Evolutionary conservation across 64 coral and sea anemone species (phyloP).

Genomic region (Astreopora myriophthalma): DNA sequence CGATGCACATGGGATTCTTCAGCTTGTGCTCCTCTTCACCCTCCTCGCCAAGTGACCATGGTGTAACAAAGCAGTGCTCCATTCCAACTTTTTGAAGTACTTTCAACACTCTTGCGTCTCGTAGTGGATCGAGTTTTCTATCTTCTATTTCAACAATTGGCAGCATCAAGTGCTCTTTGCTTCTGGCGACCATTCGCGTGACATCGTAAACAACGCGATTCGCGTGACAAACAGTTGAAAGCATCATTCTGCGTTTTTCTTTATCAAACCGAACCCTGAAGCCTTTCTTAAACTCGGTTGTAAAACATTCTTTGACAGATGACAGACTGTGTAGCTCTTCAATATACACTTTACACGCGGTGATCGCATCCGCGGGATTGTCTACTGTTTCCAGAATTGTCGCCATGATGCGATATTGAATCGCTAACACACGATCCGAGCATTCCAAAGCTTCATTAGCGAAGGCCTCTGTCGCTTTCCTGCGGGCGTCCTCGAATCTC

Average conservation of each 20-base stretch:
- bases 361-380: neutral
- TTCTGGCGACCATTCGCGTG: neutral
- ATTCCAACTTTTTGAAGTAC: neutral
- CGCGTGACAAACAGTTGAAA: neutral
- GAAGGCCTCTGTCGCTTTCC: conserved; percentile 38
- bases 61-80: neutral
- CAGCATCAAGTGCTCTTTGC: neutral
- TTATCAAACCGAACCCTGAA: neutral
- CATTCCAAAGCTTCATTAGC: neutral
- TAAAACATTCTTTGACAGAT: neutral
- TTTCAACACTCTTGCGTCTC: neutral
- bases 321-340: neutral
- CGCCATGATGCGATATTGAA: neutral
- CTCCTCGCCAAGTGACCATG: conserved; percentile 8
- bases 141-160: neutral
- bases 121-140: neutral
- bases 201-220: conserved; percentile 9
- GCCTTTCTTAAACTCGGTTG: neutral
- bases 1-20: neutral
- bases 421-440: neutral
- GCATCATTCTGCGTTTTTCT: neutral
- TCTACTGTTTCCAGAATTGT: neutral
- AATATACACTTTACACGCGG: neutral
- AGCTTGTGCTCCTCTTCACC: neutral
- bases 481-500: conserved; percentile 5